Evolutionary conservation across 1,140 invertebrate species (phyloP), one percentile per base, ranked within the genome.

Genomic region (Sminthurides bifidus): DNA sequence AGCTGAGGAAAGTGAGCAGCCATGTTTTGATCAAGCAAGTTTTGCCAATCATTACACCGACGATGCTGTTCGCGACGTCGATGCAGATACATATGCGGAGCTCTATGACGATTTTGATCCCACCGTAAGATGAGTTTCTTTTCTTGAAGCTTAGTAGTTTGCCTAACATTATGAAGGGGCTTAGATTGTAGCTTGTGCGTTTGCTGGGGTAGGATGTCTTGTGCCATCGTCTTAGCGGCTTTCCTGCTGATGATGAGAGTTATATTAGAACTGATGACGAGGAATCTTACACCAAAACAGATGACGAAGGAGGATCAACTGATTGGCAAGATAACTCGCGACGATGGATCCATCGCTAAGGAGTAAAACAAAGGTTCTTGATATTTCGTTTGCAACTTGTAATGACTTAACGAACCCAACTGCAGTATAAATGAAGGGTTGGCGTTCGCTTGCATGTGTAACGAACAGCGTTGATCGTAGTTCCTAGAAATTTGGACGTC

Each of bases 281-380:
- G 27, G 59, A 60, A 17, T 56, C 59, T 38, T 54, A 44, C 43
- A 46, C 52, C 14, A 60, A 50, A 56, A 45, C 59, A 0, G 59
- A 60, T 48, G 73, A 73, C 8, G 79, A 79, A 51, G 70, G 71
- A 43, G 73, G 74, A 58, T 74, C 77, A 63, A 73, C 78, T 58
- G 75, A 82, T 65, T 82, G 80, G 78, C 79, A 81, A 55, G 81
- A 83, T 64, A 77, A 77, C 2, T 76, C 80, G 55, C 79, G 79
- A 65, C 73, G 80, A 66, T 56, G 54, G 54, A 40, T 50, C 14
- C 50, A 56, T 51, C 54, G 54, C 38, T 56, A 43, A 48, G 23
- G 17, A 10, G n/a, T 37, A 37, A 19, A 10, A 44, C 21, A 44
- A 44, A 19, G 14, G 21, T 10, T 15, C 41, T 44, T 35, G 8